Evolutionary conservation across 2,888 invertebrate genomes (phyloP).

Genomic region (Saturnia pavonia): DNA sequence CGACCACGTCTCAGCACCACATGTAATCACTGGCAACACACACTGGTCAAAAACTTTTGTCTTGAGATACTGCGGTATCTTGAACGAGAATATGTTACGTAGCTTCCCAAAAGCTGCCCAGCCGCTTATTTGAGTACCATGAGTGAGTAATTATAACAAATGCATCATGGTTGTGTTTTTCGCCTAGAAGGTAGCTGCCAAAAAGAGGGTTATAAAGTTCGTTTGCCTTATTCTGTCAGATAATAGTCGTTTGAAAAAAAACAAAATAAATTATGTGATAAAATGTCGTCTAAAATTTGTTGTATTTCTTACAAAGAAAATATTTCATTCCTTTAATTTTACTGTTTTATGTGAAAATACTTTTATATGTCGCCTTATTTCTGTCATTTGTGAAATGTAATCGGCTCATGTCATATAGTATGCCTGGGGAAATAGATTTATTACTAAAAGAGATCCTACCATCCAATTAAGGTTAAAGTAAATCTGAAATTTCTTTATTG

Average conservation of each 20-base stretch:
- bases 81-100: no score
- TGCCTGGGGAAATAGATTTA: conserved; percentile 19
- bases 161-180: neutral
- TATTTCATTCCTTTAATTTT: neutral
- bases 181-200: neutral
- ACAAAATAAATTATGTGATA: neutral
- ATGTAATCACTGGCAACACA: no score
- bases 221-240: neutral
- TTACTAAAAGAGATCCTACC: conserved; percentile 12
- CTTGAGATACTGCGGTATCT: no score
- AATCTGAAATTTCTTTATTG: neutral
- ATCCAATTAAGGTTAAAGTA: conserved; percentile 14
- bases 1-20: no score
- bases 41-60: no score
- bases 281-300: neutral
- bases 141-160: neutral
- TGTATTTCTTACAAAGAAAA: neutral
- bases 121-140: no score
- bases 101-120: no score
- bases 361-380: conserved; percentile 4
- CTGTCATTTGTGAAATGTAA: conserved; percentile 13
- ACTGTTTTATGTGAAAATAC: conserved; percentile 1
- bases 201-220: neutral
- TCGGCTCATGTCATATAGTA: conserved; percentile 18
- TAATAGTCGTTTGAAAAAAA: neutral